Base-by-base conservation (phyloP, 2,797 vertebrate species). In the Gymnodraco acuticeps region DNA sequence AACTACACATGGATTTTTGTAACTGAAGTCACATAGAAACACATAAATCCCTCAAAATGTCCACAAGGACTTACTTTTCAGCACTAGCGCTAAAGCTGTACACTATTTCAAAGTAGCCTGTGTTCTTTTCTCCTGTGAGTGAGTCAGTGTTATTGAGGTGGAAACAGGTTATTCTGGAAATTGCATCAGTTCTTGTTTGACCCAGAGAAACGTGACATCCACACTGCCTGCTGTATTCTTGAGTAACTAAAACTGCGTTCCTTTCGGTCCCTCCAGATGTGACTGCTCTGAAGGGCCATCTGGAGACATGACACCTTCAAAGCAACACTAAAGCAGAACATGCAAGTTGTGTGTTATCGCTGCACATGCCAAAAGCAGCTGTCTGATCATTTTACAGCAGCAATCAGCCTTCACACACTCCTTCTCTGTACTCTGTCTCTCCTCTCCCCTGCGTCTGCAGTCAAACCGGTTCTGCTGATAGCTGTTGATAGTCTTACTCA, bases 391-490 rank as follows among this genome's bases (percentile, higher is more conserved):
- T 73, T 75, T 1, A 58, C 63, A 66, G 56, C 20, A 58, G 47
- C 68, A 53, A 75, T 77, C 72, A 48, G 64, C 27, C 41, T 50
- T 33, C 43, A 31, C 62, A 41, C 27, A n/a, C 27, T 50, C 8
- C 33, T 15, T 77, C 13, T 3, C 20, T 76, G 78, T 70, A 55
- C 56, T 42, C 53, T 13, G 42, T 31, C 42, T 54, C 38, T 19
- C 33, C 14, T 48, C 58, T 20, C 9, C 59, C 16, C 12, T 5
- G 7, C 2, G 19, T 47, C 59, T 70, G 58, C 72, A 75, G 77
- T 55, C 46, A 73, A 83, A 84, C 71, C 47, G 41, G 82, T 66
- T 75, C 55, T 58, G 55, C 43, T 48, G 33, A 80, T 80, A 58
- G 58, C 55, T 4, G 47, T 10, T 63, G 77, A 83, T 46, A 60